A percentile compares a stretch with the other conserved stretches of the same genome.
phyloP scores from a whole-genome alignment of 1,140 invertebrate species.

The Drosophila malerkotliana region DNA sequence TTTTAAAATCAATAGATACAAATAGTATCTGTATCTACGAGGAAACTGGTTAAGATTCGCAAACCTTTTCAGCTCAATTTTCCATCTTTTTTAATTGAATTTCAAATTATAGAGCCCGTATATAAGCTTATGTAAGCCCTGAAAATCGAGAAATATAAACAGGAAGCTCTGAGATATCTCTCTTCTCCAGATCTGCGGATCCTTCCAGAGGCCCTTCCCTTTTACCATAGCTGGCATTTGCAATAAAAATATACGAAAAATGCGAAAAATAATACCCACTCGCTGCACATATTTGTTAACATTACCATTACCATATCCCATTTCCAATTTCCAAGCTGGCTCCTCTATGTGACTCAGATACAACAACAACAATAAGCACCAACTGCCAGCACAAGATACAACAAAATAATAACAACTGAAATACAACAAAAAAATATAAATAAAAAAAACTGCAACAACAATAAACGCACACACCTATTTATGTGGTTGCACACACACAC shows the following conservation, averaged over 20 bases:
- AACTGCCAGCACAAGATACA: neutral
- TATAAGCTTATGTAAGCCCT: too few species aligned
- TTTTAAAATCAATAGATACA: neutral
- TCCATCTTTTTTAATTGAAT: neutral
- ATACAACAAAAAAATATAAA: neutral
- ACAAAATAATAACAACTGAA: conserved; percentile 32
- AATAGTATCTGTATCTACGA: too few species aligned
- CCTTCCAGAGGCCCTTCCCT: conserved; percentile 22
- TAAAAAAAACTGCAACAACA: conserved; percentile 16
- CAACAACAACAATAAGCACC: too few species aligned
- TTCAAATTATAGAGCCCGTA: neutral
- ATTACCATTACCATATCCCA: conserved; percentile 57
- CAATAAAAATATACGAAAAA: conserved; percentile 9
- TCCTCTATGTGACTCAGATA: conserved; percentile 49
- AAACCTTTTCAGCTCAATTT: neutral
- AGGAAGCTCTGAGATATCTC: neutral
- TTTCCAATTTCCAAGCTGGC: conserved; percentile 48
- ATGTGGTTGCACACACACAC: conserved; percentile 37
- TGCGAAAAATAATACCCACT: conserved; percentile 31
- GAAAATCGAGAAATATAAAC: too few species aligned
- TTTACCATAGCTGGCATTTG: conserved; percentile 33
- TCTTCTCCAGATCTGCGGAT: conserved; percentile 5
- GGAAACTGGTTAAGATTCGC: neutral
- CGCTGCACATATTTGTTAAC: conserved; percentile 50
- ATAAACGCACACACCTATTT: conserved; percentile 32